These are phyloP conservation scores for Elachura formosa DNA, from an alignment of 2,113 vertebrate genomes.

Conservation along the genomic window DNA sequence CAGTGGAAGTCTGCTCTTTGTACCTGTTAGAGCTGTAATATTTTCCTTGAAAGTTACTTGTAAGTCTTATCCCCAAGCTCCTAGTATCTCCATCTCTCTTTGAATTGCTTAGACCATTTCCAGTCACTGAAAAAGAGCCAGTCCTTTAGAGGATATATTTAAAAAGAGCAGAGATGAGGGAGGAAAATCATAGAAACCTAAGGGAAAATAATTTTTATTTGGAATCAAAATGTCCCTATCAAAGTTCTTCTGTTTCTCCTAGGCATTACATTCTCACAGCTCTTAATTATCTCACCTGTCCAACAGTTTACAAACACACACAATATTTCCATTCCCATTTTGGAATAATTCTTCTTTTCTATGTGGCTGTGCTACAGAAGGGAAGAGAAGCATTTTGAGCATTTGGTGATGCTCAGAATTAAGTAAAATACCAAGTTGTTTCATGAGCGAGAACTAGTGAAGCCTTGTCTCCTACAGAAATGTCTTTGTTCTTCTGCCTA, in stretches of 20 bases:
- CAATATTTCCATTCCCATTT: neutral
- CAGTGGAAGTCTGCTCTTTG: neutral
- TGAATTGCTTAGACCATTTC: neutral
- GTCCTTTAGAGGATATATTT: neutral
- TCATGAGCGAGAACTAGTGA: neutral
- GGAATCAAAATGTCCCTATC: neutral
- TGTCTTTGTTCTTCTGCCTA: neutral
- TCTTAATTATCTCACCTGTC: neutral
- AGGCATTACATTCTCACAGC: neutral
- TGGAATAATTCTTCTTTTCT: neutral
- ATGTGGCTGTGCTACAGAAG: neutral
- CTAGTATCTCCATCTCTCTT: neutral
- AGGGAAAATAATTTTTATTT: neutral
- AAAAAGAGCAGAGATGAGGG: neutral
- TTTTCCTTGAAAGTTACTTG: constrained; percentile 17
- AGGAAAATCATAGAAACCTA: neutral
- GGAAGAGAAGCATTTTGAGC: neutral
- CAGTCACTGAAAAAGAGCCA: neutral
- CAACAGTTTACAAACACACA: neutral
- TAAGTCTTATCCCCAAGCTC: neutral
- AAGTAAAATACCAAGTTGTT: neutral
- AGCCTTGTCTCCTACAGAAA: neutral
- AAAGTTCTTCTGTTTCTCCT: neutral
- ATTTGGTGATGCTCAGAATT: neutral
- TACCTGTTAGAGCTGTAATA: neutral